Evolutionary conservation across 2,888 invertebrate genomes (phyloP).

Genomic region (Cancer borealis): DNA sequence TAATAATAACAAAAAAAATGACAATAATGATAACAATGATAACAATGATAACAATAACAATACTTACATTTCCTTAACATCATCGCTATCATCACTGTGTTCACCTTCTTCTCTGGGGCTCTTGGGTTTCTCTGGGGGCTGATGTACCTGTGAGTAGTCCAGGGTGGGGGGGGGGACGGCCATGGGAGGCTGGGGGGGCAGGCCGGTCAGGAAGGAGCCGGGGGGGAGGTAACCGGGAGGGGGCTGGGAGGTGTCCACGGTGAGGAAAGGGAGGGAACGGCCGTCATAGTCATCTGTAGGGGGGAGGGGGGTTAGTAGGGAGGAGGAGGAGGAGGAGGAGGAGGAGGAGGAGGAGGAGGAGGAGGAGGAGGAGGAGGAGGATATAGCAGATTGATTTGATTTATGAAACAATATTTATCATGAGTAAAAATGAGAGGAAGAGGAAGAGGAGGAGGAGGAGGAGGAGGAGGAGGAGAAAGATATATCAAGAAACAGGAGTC

Average conservation of each 20-base stretch:
- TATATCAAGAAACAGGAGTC: not conserved
- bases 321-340: not conserved
- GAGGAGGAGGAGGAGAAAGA: not conserved
- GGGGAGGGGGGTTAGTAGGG: not conserved
- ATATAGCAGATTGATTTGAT: too few species aligned
- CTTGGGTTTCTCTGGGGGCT: constrained; percentile 63
- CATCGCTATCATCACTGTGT: constrained; percentile 74
- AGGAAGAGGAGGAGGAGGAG: not conserved
- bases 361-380: not conserved
- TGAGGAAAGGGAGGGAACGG: constrained; percentile 77
- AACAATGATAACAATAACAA: not conserved
- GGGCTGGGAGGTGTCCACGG: constrained; percentile 80
- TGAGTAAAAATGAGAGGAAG: not conserved
- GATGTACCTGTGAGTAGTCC: constrained; percentile 63
- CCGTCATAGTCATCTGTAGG: constrained; percentile 76
- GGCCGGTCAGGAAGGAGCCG: constrained; percentile 54
- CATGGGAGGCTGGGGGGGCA: constrained; percentile 69
- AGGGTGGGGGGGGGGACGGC: constrained; percentile 71
- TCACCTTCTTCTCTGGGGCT: constrained; percentile 77
- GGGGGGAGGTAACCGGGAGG: constrained; percentile 82
- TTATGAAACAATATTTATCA: too few species aligned
- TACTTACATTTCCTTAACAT: constrained; percentile 75
- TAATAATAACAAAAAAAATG: not conserved
- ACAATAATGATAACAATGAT: not conserved
- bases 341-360: not conserved